These are phyloP conservation scores for Cantharis lateralis DNA, from an alignment of 2,888 invertebrate species.

Conservation along the genomic window DNA sequence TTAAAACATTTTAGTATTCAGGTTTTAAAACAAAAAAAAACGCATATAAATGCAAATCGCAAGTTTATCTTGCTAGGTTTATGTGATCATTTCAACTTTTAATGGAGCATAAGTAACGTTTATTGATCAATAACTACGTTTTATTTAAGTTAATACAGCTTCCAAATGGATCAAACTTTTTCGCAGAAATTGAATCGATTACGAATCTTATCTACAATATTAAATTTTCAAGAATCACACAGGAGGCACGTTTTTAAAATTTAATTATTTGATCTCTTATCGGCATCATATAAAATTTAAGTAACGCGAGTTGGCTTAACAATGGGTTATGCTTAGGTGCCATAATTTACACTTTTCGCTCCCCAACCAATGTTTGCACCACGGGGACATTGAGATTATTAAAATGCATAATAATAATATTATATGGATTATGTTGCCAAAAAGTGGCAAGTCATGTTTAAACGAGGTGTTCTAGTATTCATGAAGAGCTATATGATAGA, in stretches of 20 bases:
- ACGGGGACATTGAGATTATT: constrained; percentile 3
- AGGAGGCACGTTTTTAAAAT: neutral
- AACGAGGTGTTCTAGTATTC: constrained; percentile 49
- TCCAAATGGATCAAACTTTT: constrained; percentile 32
- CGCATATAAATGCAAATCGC: constrained; percentile 51
- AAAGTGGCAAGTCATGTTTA: constrained; percentile 51
- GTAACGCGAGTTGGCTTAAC: neutral
- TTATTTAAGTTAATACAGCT: constrained; percentile 37
- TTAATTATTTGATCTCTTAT: neutral
- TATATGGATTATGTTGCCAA: constrained; percentile 43
- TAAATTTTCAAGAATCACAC: neutral
- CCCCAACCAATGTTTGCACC: neutral
- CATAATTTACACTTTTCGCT: neutral
- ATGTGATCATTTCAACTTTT: constrained; percentile 49
- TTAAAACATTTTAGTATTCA: constrained; percentile 39
- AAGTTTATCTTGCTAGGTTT: constrained; percentile 48
- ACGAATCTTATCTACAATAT: constrained; percentile 5
- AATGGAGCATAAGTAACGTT: constrained; percentile 48
- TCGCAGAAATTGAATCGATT: constrained; percentile 28
- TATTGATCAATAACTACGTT: constrained; percentile 48
- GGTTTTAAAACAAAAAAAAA: constrained; percentile 46
- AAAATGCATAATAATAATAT: constrained; percentile 30
- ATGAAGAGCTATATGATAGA: constrained; percentile 50
- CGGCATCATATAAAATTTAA: neutral
- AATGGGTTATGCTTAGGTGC: neutral